Evolutionary conservation across 2,797 vertebrate species (phyloP), one percentile per base, ranked within the genome.

Genomic region (Hafferia zeledoni): DNA sequence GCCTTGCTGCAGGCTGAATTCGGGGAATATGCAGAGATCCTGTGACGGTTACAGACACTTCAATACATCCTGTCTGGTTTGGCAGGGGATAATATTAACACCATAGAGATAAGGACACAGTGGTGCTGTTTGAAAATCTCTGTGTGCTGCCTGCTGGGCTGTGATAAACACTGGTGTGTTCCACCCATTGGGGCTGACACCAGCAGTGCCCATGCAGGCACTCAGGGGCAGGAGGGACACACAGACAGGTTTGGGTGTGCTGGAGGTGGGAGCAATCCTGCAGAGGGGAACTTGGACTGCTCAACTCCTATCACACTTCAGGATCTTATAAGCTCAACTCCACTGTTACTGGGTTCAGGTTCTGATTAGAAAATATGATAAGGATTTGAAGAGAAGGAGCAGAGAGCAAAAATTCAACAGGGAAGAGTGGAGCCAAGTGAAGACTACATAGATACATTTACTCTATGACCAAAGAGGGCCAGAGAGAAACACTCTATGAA

Each of bases 1-100:
- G 79, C 65, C 61, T 79, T 86, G 93, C 94, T 94, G 91, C 89
- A 92, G 92, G 85, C 84, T 81, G 93, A 91, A 94, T 83, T 84
- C 80, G 49, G 75, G 87, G 68, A 83, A 94, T 93, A 96, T 67
- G 67, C 95, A 95, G 83, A 87, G 90, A 93, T 76, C 44, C 85
- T 79, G 55, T 76, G 82, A 44, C 0, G 0, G 76, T 61, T 93
- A 90, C 72, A 94, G 70, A 92, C 77, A 75, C 90, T 95, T 79
- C 90, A 91, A 52, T 90, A 64, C 20, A 65, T 91, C 85, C 13
- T 41, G 63, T 79, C 88, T 96, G 67, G 44, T 92, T 79, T 96
- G 93, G 90, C 86, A 96, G 77, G 55, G 90, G 76, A 94, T 90
- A 83, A 90, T 91, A 95, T 85, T 86, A 82, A 50, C 72, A 56